A percentile compares a stretch with the other conserved stretches of the same genome.
phyloP scores from a whole-genome alignment of 2,113 vertebrate genomes.

The Sylvietta virens region DNA sequence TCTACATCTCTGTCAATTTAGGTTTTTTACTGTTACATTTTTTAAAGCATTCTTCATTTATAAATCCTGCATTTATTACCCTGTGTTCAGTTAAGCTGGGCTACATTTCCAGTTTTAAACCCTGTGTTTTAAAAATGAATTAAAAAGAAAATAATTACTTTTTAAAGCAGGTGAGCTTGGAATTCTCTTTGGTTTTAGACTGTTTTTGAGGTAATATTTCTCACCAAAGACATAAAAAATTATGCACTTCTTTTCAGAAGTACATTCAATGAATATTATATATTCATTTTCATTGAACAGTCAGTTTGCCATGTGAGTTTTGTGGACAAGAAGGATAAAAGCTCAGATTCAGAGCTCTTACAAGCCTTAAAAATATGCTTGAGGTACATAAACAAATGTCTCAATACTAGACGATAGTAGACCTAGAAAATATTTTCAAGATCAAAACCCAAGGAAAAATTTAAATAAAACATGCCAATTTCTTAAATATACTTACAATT shows the following conservation, averaged over 20 bases:
- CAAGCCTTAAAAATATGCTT: neutral
- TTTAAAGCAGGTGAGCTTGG: neutral
- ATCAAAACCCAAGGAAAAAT: neutral
- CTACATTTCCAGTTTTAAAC: neutral
- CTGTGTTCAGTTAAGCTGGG: neutral
- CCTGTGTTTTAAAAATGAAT: slow-evolving; percentile 28
- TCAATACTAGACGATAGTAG: neutral
- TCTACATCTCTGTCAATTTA: neutral
- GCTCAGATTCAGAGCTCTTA: slow-evolving; percentile 13
- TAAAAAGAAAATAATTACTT: slow-evolving; percentile 43
- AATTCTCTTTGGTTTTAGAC: slow-evolving; percentile 20
- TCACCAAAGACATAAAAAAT: slow-evolving; percentile 14
- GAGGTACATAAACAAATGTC: neutral
- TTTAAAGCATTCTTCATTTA: slow-evolving; percentile 31
- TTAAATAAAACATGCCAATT: neutral
- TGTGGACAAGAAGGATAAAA: slow-evolving; percentile 32
- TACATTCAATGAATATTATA: slow-evolving; percentile 28
- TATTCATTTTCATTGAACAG: slow-evolving; percentile 1
- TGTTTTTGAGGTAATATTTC: slow-evolving; percentile 38
- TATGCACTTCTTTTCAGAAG: slow-evolving; percentile 38
- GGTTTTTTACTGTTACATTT: neutral
- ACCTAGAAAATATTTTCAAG: neutral
- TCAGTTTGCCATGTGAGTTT: neutral
- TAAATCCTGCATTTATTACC: slow-evolving; percentile 33
- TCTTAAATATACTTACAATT: neutral